phyloP scores from a whole-genome alignment of 1,140 invertebrate genomes.

The Pollicipes pollicipes region DNA sequence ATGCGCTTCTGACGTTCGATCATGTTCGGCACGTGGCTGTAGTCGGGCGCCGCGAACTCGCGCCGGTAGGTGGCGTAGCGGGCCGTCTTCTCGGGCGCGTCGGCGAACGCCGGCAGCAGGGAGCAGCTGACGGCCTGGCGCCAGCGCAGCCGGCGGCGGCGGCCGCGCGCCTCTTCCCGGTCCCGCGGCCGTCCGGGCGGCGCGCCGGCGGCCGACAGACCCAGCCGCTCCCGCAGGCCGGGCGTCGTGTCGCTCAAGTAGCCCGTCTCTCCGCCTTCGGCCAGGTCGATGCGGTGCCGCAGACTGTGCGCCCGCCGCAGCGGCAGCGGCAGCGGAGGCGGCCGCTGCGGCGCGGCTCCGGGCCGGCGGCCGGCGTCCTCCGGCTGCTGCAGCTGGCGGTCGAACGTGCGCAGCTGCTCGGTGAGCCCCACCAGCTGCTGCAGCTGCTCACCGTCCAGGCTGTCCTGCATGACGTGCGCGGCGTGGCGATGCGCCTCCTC shows the following conservation, averaged over 20 bases:
- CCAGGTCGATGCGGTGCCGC: background rate
- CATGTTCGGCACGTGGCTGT: background rate
- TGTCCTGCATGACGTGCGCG: background rate
- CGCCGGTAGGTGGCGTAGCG: background rate
- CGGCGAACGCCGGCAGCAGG: background rate
- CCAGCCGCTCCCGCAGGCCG: background rate
- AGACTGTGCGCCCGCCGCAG: background rate
- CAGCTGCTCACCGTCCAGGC: background rate
- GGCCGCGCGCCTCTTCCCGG: too few species aligned
- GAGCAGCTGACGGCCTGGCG: background rate
- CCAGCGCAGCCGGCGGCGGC: background rate
- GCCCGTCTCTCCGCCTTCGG: background rate
- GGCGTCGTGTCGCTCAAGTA: background rate
- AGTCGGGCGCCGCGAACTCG: background rate
- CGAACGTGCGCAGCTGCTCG: background rate
- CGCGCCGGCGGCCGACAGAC: background rate
- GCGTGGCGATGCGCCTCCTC: background rate
- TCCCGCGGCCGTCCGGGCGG: too few species aligned
- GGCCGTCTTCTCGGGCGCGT: background rate
- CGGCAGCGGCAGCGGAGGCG: too few species aligned
- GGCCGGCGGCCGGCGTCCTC: background rate
- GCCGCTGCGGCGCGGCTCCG: too few species aligned
- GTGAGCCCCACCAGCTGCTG: background rate
- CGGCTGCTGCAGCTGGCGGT: background rate
- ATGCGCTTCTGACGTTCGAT: background rate